These are phyloP conservation scores for Platorchestia sp. DNA, from an alignment of 1,140 invertebrate species.

Conservation along the genomic window DNA sequence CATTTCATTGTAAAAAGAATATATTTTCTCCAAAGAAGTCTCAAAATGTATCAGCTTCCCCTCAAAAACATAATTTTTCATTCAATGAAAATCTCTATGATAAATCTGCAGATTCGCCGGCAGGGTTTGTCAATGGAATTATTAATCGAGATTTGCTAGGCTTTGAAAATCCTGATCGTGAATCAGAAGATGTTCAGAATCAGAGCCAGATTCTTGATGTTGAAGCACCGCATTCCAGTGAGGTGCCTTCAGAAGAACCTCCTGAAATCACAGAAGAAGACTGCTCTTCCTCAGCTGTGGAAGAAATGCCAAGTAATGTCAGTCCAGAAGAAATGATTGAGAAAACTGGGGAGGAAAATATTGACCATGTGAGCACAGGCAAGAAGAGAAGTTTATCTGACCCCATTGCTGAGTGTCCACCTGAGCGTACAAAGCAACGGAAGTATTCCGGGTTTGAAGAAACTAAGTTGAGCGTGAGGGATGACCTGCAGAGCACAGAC, in stretches of 20 bases:
- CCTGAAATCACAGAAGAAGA: neutral
- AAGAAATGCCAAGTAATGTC: neutral
- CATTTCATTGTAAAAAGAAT: neutral
- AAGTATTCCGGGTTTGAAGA: neutral
- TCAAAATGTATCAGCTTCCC: neutral
- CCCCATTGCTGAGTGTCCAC: neutral
- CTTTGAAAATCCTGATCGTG: neutral
- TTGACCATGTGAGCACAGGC: neutral
- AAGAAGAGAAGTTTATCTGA: conserved; percentile 27
- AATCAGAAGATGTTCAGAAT: neutral
- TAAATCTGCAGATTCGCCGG: neutral
- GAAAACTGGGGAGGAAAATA: neutral
- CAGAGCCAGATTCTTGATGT: neutral
- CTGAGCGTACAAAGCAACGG: neutral
- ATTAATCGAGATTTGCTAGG: neutral
- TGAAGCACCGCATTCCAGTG: neutral
- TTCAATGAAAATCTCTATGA: neutral
- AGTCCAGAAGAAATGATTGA: neutral
- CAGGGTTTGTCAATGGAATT: neutral
- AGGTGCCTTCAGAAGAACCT: neutral
- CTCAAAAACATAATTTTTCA: neutral
- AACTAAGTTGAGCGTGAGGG: neutral
- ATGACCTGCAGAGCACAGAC: neutral
- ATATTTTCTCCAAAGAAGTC: neutral
- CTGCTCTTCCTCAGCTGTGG: neutral